Evolutionary conservation across 2,888 invertebrate genomes (phyloP), one percentile per base, ranked within the genome.

Genomic region (Autographa pulchrina): DNA sequence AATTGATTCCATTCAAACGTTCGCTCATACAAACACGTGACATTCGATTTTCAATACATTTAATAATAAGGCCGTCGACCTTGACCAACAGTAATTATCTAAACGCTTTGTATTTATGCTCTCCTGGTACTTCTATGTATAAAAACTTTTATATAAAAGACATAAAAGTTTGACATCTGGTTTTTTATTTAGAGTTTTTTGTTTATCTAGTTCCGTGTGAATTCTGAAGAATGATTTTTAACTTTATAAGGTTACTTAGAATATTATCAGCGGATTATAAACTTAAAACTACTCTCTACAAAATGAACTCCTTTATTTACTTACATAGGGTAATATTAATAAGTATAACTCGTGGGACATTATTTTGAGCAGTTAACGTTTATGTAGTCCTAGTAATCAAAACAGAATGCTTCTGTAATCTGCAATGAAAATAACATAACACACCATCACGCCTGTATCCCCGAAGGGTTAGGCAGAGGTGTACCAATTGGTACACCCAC

Each of bases 31-130:
- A 38, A 63, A 80, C 82, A 82, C 80, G 71, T 84, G 80, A 77
- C 84, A 80, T 72, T 80, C 68, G 11, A 63, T 78, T 81, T 83
- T 76, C 77, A 78, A 76, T 73, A 62, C 66, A 69, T 72, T 80
- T 65, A 76, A 82, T 84, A 78, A 77, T 78, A 64, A 68, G 38
- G 67, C 20, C 7, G 72, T 78, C 54, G 73, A 59, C 82, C 83
- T 83, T 83, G 82, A 75, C 72, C 71, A 81, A 68, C 58, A 62
- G 70, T 76, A 71, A 78, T 81, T 78, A 75, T 68, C 38, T 43
- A 72, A 25, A 67, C 72, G 31, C 66, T 71, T 54, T 72, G 64
- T 54, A 60, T 9, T 69, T 67, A 68, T 83, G 72, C 31, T 78
- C 38, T 56, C 80, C 82, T 81, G 65, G 79, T 82, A 83, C 63